Evolutionary conservation across 2,888 invertebrate genomes (phyloP), one percentile per base, ranked within the genome.

Genomic region (Rhorus exstirpatorius): DNA sequence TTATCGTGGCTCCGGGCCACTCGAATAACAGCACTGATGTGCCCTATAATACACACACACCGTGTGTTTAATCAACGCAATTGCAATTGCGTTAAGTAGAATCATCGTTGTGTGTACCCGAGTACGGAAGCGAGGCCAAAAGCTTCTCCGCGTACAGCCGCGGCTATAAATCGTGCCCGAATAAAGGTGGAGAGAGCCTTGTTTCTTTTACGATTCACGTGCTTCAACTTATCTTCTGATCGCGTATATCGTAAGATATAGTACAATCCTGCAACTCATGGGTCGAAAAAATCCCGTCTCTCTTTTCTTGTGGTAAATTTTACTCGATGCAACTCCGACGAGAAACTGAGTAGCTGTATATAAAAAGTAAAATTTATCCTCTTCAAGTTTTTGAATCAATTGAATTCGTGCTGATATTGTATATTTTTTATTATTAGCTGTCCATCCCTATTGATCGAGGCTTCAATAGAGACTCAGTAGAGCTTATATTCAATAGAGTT

Each of bases 21-120:
- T 77, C 72, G 55, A 38, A 79, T 55, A 38, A 72, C 44, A 41
- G 55, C n/a, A n/a, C n/a, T n/a, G n/a, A n/a, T 21, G 53, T 35
- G n/a, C 61, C 55, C 63, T 49, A 49, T 65, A 51, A 49, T 71
- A 49, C 41, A 21, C 60, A 49, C 65, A 49, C 41, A 21, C 60
- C 19, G 49, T 51, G 51, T 78, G 49, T 72, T 72, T 68, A 80
- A 49, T 60, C 76, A 63, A 72, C n/a, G 46, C 46, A 72, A 83
- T 74, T 67, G 81, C 83, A 83, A 85, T 85, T 76, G 82, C 79
- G 76, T 81, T 81, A 79, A 85, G 83, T 84, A 74, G 71, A 65
- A 74, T 74, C 17, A 60, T 31, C 70, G 61, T 24, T n/a, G 44
- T 41, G 24, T 65, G 17, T 49, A 46, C 41, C 51, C 19, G 26